Evolutionary conservation across 2,888 invertebrate species (phyloP).

Genomic region (Hypselothyrea guttata): DNA sequence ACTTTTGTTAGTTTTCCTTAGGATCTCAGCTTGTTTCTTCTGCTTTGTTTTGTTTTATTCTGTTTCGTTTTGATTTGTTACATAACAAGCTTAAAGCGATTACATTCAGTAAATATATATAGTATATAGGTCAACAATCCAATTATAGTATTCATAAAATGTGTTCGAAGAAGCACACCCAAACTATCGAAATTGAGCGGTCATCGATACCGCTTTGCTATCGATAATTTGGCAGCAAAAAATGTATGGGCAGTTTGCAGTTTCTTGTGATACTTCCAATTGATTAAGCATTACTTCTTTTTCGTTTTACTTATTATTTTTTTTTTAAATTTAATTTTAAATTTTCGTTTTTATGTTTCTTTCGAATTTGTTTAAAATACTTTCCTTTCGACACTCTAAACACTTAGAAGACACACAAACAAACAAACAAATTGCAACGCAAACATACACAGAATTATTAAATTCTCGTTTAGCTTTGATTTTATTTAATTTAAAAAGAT

Average conservation of each 20-base stretch:
- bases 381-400: conserved; percentile 37
- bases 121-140: conserved; percentile 34
- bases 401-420: conserved; percentile 49
- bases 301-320: neutral
- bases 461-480: conserved; percentile 41
- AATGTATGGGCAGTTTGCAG: neutral
- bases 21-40: neutral
- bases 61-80: conserved; percentile 35
- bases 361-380: conserved; percentile 3
- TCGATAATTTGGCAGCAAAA: neutral
- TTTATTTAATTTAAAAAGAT: conserved; percentile 51
- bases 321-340: neutral
- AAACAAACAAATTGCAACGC: conserved; percentile 58
- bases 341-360: conserved; percentile 2
- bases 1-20: conserved; percentile 8
- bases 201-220: neutral
- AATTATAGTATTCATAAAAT: conserved; percentile 26
- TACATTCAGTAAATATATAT: conserved; percentile 41
- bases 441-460: conserved; percentile 52
- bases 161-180: conserved; percentile 12
- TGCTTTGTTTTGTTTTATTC: conserved; percentile 13
- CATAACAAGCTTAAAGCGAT: conserved; percentile 54
- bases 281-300: neutral
- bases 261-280: too few relatives aligned
- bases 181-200: neutral